phyloP scores from a whole-genome alignment of 2,797 vertebrate species.

The Coregonus ussuriensis region DNA sequence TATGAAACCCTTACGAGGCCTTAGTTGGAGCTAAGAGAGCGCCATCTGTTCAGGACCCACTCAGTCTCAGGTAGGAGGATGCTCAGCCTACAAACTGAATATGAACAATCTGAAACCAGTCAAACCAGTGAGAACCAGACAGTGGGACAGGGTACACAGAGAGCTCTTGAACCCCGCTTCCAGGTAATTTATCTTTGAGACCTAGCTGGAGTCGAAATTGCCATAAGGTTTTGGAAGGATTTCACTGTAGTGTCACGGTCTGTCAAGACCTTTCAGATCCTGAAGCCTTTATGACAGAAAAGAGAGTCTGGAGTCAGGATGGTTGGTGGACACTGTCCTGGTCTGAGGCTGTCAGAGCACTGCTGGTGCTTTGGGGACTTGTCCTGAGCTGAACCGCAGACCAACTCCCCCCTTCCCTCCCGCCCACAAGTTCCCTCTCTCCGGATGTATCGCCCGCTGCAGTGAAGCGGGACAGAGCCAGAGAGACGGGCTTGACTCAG shows the following conservation, averaged over 20 bases:
- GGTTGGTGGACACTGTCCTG: neutral
- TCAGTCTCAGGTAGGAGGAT: neutral
- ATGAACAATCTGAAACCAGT: neutral
- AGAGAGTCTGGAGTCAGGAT: too few relatives aligned
- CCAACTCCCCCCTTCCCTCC: neutral
- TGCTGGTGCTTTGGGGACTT: conserved; percentile 12
- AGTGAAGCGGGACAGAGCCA: conserved; percentile 53
- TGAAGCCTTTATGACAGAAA: neutral
- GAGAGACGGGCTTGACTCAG: conserved; percentile 40
- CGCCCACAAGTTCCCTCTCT: too few relatives aligned
- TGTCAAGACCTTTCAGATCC: neutral
- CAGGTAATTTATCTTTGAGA: conserved; percentile 5
- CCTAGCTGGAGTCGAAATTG: neutral
- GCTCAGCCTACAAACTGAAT: neutral
- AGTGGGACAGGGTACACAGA: too few relatives aligned
- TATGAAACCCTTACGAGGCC: conserved; percentile 24
- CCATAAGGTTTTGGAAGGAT: neutral
- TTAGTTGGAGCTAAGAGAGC: conserved; percentile 6
- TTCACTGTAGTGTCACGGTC: neutral
- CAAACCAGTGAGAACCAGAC: neutral
- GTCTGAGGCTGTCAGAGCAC: neutral
- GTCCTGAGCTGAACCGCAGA: conserved; percentile 36
- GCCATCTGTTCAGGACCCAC: conserved; percentile 15
- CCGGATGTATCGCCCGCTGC: conserved; percentile 49
- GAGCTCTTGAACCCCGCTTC: neutral